Base-by-base conservation (phyloP, 2,888 invertebrate species). In the Octonoba sinensis region DNA sequence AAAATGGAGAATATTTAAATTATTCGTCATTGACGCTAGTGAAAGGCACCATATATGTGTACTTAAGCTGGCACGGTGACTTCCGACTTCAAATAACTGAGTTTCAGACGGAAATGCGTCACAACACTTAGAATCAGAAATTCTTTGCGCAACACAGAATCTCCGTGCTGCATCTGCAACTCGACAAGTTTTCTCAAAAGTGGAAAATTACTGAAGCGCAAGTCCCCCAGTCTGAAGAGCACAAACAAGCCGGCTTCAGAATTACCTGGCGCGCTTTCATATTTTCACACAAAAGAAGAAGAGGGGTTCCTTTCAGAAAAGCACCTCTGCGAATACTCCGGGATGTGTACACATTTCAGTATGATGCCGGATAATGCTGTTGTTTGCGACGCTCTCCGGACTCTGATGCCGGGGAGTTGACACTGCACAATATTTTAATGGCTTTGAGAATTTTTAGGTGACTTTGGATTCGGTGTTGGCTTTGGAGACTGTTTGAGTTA, bases 201-300 rank as follows among this genome's bases (percentile, higher is more conserved):
- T 20, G 20, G 15, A 24, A 59, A 59, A 59, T 59, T 24, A 59
- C 20, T 16, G n/a, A 11, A 54, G 54, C 20, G 18, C 36, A 36
- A 18, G n/a, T 54, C 54, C n/a, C 54, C 54, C 20, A 20, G 24
- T n/a, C 27, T 36, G 44, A 51, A 60, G 60, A 59, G 67, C 66
- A 36, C 36, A 67, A 75, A 67, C 75, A 75, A 75, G 60, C 75
- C 51, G 67, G 57, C 74, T 66, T 57, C 57, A 74, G 60, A 75
- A 75, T 75, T 75, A 75, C 67, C 75, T 60, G 47, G 24, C 54
- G 47, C 22, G 64, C 73, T 64, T 64, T 36, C 36, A 36, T 36
- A 36, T 36, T 36, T 64, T 73, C 73, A 18, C 51, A 62, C 59
- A 65, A 64, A 66, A 57, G 66, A 49, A 65, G 56, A 24, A 51